phyloP scores from a whole-genome alignment of 2,113 vertebrate species.

The Sapajus apella region DNA sequence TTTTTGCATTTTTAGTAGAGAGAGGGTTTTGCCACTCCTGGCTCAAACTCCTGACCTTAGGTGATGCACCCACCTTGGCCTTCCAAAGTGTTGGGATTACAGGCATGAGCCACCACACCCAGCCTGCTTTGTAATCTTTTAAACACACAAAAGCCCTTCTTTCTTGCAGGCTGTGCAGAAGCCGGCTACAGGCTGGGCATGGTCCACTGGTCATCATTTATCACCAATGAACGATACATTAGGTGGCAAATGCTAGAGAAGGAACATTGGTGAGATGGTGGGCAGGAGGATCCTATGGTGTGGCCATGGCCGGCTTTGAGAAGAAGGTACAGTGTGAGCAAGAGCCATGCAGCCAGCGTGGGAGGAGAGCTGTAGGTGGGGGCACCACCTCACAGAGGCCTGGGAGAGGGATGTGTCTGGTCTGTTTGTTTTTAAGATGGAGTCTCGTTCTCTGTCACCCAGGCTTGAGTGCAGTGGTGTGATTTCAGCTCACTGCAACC shows the following conservation, averaged over 20 bases:
- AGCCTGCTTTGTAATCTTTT: too few relatives aligned
- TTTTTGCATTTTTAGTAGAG: too few relatives aligned
- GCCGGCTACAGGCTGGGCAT: not conserved
- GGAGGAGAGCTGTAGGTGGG: not conserved
- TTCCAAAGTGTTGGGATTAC: too few relatives aligned
- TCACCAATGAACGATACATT: not conserved
- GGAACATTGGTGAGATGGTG: not conserved
- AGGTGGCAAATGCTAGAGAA: not conserved
- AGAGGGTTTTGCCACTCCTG: too few relatives aligned
- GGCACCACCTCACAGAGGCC: not conserved
- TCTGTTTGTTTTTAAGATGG: too few relatives aligned
- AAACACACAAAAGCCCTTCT: not conserved
- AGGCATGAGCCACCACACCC: too few relatives aligned
- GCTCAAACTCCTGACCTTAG: too few relatives aligned
- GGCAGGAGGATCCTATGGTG: fast-evolving
- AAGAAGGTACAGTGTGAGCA: not conserved
- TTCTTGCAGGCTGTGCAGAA: not conserved
- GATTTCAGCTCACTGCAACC: too few relatives aligned
- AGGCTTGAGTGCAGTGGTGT: too few relatives aligned
- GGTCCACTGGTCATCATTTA: not conserved
- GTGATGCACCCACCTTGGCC: too few relatives aligned
- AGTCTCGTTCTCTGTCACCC: too few relatives aligned
- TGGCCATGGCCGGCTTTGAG: fast-evolving
- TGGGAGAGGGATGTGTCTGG: fast-evolving
- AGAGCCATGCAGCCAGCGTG: fast-evolving